These are phyloP conservation scores for Steinernema feltiae DNA, from an alignment of 1,140 invertebrate genomes.

Conservation along the genomic window DNA sequence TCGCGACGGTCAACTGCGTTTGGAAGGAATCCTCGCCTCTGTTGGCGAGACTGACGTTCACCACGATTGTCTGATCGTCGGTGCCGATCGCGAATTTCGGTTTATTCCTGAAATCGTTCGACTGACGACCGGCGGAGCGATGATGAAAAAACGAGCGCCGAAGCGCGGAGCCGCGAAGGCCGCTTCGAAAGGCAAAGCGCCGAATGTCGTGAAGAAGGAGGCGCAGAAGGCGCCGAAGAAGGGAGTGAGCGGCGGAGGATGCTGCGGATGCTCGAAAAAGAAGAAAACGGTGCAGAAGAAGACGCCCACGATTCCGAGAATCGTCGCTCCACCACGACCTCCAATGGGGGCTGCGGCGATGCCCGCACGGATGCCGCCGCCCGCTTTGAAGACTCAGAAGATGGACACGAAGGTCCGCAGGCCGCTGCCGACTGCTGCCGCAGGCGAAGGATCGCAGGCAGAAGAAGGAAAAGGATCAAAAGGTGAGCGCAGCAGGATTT, in stretches of 20 bases:
- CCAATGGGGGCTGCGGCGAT: too few species aligned
- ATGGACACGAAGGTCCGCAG: too few species aligned
- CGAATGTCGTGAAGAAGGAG: not conserved
- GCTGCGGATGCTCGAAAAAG: not conserved
- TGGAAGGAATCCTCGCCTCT: constrained; percentile 55
- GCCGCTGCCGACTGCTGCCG: too few species aligned
- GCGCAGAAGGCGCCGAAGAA: not conserved
- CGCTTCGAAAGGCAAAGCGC: not conserved
- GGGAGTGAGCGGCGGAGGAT: not conserved
- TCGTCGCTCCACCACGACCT: not conserved
- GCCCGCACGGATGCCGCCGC: not conserved
- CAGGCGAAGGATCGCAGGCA: too few species aligned
- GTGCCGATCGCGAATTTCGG: constrained; percentile 51
- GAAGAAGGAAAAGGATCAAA: too few species aligned
- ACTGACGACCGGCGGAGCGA: not conserved
- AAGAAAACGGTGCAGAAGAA: not conserved
- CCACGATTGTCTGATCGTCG: constrained; percentile 35
- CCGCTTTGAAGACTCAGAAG: not conserved
- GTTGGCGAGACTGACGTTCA: constrained; percentile 42
- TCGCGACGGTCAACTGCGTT: constrained; percentile 51
- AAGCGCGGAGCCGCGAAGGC: not conserved
- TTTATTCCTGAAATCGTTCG: not conserved
- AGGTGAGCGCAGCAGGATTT: too few species aligned
- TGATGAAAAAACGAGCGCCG: not conserved
- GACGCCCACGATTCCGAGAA: not conserved